Evolutionary conservation across 2,113 vertebrate genomes (phyloP).

Genomic region (Protomyctophum bolini): DNA sequence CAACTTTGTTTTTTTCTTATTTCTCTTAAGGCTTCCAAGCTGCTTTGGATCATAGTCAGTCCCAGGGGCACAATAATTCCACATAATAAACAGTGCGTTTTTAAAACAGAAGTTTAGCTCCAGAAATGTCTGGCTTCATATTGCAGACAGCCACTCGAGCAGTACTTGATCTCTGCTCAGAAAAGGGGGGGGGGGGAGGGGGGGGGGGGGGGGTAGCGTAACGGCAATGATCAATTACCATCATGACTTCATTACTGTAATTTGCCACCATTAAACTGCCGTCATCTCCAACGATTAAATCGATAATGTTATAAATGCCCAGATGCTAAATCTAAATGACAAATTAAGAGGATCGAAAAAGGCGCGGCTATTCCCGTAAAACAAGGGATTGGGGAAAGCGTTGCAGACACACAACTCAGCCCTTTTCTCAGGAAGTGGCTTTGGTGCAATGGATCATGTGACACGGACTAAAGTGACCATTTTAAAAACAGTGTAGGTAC

Average conservation of each 20-base stretch:
- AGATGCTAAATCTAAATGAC: conserved; percentile 17
- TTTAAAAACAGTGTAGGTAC: conserved; percentile 11
- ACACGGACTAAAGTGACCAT: conserved; percentile 35
- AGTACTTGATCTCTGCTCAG: conserved; percentile 46
- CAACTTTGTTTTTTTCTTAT: conserved; percentile 26
- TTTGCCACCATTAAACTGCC: conserved; percentile 27
- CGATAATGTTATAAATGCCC: conserved; percentile 42
- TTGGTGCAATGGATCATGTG: conserved; percentile 34
- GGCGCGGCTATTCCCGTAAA: not conserved
- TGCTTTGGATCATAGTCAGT: conserved; percentile 71
- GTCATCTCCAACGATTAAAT: conserved; percentile 11
- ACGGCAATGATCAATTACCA: conserved; percentile 32
- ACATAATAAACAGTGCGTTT: conserved; percentile 51
- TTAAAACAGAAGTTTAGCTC: conserved; percentile 51
- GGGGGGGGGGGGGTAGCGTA: conserved; percentile 10
- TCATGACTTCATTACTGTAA: conserved; percentile 37
- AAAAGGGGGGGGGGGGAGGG: not conserved
- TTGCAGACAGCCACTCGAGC: conserved; percentile 47
- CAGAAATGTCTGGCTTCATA: conserved; percentile 35
- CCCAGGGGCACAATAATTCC: conserved; percentile 61
- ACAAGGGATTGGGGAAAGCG: conserved; percentile 10
- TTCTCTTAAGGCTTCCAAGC: conserved; percentile 68
- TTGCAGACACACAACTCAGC: conserved; percentile 8
- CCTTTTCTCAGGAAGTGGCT: conserved; percentile 19
- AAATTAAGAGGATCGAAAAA: conserved; percentile 34